Evolutionary conservation across 2,113 vertebrate species (phyloP), one percentile per base, ranked within the genome.

Genomic region (Oncorhynchus masou): DNA sequence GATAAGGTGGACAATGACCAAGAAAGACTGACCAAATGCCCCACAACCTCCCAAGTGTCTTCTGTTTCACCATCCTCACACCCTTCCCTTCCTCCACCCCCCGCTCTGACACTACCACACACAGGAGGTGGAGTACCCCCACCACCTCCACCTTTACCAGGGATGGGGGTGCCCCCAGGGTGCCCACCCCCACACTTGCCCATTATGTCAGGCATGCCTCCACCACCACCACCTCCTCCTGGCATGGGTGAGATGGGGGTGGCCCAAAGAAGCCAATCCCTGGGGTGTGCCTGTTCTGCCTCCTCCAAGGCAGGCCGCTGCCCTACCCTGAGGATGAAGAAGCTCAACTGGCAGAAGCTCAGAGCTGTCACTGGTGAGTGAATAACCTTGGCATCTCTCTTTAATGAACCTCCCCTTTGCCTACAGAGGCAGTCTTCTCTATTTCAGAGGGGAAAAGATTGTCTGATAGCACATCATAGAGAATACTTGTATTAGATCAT

Each of bases 261-360:
- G 71, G 87, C 95, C 31, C 93, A 92, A 0, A 91, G 79, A 5
- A 85, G 81, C 81, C 85, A 87, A 22, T 6, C 81, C 29, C 87
- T 96, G 39, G 95, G 93, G 2, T 87, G 24, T 0, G 73, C 49
- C 5, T 82, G 82, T 68, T 65, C 79, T 5, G 85, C 89, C 19
- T 79, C 88, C 4, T 68, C 2, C 76, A 95, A 91, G 79, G 67
- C 86, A 0, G 81, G 85, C 74, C 93, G 93, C 62, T 93, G 89
- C 0, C 97, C 98, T 54, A 94, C 95, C 0, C 75, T 96, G 76
- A 93, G 96, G 82, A 99, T 99, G 98, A 99, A 99, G 84, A 99
- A 99, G 70, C 92, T 99, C 65, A 99, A 99, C 89, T 99, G 98
- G 98, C 97, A 99, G 92, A 99, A 99, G 81, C 92, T 99, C 74